Conservation (phyloP, 2,888 invertebrate species). For the Netelia melanura region DNA sequence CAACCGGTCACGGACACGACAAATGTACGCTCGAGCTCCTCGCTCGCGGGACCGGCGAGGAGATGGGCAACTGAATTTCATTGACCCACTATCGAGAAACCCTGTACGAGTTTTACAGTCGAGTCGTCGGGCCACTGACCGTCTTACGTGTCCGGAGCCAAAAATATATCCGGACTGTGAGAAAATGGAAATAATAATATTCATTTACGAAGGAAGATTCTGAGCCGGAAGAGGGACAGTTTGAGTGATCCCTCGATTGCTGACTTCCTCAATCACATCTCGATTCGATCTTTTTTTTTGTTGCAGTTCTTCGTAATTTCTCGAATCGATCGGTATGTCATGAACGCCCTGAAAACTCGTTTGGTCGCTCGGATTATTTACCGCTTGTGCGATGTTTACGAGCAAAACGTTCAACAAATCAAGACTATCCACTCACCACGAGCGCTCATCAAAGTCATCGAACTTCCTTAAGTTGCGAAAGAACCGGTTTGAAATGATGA, state of each 20-base stretch:
- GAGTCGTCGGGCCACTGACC: slow-evolving; percentile 74
- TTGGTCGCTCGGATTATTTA: not conserved
- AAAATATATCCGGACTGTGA: slow-evolving; percentile 18
- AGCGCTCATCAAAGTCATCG: slow-evolving; percentile 12
- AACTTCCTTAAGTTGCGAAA: slow-evolving; percentile 4
- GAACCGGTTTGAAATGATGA: slow-evolving; percentile 16
- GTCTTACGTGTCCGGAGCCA: slow-evolving; percentile 71
- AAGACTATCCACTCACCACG: not conserved
- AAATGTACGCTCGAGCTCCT: slow-evolving; percentile 33
- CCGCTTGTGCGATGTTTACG: not conserved
- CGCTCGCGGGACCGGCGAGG: slow-evolving; percentile 61
- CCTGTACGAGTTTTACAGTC: slow-evolving; percentile 61
- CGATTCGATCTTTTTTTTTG: not conserved
- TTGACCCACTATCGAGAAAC: slow-evolving; percentile 80
- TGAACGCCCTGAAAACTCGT: slow-evolving; percentile 8
- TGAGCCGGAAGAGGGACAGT: slow-evolving; percentile 11
- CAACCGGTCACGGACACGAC: slow-evolving; percentile 69
- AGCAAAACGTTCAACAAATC: slow-evolving; percentile 18
- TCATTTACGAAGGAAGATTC: slow-evolving; percentile 1
- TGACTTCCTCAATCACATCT: slow-evolving; percentile 57
- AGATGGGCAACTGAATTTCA: slow-evolving; percentile 80
- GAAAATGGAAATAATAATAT: slow-evolving; percentile 21
- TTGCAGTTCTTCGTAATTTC: not conserved
- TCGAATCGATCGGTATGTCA: slow-evolving; percentile 1
- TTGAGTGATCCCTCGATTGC: slow-evolving; percentile 22